These are phyloP conservation scores for Leptinotarsa lineolata DNA, from an alignment of 1,140 invertebrate genomes.

Conservation along the genomic window DNA sequence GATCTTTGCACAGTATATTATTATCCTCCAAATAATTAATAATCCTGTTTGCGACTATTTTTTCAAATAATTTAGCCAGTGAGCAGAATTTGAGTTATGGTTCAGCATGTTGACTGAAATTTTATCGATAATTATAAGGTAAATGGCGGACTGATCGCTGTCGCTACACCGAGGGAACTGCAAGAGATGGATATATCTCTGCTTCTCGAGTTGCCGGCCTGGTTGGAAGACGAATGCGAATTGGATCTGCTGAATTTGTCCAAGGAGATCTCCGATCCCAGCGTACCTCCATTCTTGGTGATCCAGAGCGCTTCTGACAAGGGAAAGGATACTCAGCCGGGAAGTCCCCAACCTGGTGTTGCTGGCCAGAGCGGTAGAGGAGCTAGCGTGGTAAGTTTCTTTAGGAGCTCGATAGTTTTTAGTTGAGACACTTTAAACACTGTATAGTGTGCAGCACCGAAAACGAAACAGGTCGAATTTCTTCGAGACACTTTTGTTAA, in stretches of 20 bases:
- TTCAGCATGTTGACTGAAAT: no score
- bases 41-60: no score
- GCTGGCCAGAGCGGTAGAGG: slow-evolving; percentile 85
- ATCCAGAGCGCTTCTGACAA: slow-evolving; percentile 86
- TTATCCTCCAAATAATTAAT: no score
- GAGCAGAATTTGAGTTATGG: no score
- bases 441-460: no score
- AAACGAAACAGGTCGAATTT: no score
- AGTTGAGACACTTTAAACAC: not conserved
- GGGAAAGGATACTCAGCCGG: slow-evolving; percentile 57
- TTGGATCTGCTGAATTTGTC: slow-evolving; percentile 83
- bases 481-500: no score
- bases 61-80: no score
- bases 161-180: slow-evolving; percentile 81
- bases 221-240: slow-evolving; percentile 95
- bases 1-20: no score
- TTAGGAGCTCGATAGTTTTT: not conserved
- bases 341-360: slow-evolving; percentile 67
- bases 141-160: slow-evolving; percentile 79
- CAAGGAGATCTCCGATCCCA: slow-evolving; percentile 69
- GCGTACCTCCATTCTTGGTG: slow-evolving; percentile 84
- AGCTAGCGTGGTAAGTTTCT: slow-evolving; percentile 79
- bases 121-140: slow-evolving; percentile 60
- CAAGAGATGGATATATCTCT: slow-evolving; percentile 96
- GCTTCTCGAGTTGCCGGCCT: slow-evolving; percentile 84